These are phyloP conservation scores for Illadopsis cleaveri DNA, from an alignment of 2,113 vertebrate genomes.

Conservation along the genomic window DNA sequence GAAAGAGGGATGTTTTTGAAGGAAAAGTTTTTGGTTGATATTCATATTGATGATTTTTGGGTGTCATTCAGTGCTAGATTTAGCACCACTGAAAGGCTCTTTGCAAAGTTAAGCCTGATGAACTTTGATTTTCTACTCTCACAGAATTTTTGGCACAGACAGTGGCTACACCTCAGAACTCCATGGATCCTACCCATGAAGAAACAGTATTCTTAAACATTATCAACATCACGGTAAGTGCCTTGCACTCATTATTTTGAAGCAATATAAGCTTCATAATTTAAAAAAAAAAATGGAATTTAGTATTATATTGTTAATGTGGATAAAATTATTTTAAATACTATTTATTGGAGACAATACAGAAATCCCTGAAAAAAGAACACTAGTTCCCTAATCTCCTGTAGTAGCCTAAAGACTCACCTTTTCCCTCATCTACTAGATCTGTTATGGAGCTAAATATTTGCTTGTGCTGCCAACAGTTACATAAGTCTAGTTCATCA, in stretches of 20 bases:
- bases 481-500: neutral
- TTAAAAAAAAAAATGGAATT: neutral
- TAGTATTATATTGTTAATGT: neutral
- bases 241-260: neutral
- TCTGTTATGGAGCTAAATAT: neutral
- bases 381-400: neutral
- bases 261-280: neutral
- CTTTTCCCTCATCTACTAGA: accelerated
- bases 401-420: accelerated
- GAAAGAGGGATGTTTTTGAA: neutral
- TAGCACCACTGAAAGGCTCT: neutral
- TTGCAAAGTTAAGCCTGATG: neutral
- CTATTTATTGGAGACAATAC: neutral
- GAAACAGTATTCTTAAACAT: neutral
- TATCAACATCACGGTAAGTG: neutral
- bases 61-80: neutral
- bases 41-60: neutral
- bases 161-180: neutral
- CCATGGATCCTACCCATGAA: neutral
- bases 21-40: neutral
- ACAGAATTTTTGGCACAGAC: neutral
- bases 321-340: neutral
- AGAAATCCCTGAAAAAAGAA: neutral
- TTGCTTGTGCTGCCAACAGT: neutral
- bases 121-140: neutral